Evolutionary conservation across 2,797 vertebrate genomes (phyloP), one percentile per base, ranked within the genome.

Genomic region (Mus caroli): DNA sequence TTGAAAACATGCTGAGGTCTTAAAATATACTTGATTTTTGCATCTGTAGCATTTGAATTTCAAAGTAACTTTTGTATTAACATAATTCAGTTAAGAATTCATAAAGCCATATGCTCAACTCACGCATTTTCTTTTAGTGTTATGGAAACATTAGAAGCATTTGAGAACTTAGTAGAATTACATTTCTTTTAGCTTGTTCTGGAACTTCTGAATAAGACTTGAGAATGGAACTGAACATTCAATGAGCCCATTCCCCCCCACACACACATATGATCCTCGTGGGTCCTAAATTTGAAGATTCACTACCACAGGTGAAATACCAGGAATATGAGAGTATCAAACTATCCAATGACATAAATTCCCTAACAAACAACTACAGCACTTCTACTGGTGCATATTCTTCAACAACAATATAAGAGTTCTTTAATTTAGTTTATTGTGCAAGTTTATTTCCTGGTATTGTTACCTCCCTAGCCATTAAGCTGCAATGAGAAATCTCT

Each of bases 71-170:
- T 92, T 94, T 37, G 50, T 78, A 80, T 88, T 96, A 93, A 87
- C 94, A 96, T 95, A 69, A 90, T 92, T 93, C 31, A 17, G 56
- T 85, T 95, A 43, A 88, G 17, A 87, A 71, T 94, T 86, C 73
- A 9, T 73, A 94, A 93, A 90, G 46, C 50, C 43, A 1, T 79
- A 26, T 82, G 13, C 76, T 94, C 60, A 89, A 28, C 71, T 77
- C 87, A 14, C 56, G 40, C 13, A 77, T 12, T 85, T 31, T 73
- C 93, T 94, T 46, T 91, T 77, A 75, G 6, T 67, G 26, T 8
- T 67, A 40, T 87, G 64, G 22, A 71, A 79, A 9, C 20, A 12
- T 52, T 76, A 88, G 20, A 56, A 88, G 82, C 76, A 94, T 56
- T 95, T 90, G 46, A 69, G 31, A 88, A 86, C n/a, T 60, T 94